phyloP scores from a whole-genome alignment of 1,140 invertebrate species.

The Zaprionus taronus region DNA sequence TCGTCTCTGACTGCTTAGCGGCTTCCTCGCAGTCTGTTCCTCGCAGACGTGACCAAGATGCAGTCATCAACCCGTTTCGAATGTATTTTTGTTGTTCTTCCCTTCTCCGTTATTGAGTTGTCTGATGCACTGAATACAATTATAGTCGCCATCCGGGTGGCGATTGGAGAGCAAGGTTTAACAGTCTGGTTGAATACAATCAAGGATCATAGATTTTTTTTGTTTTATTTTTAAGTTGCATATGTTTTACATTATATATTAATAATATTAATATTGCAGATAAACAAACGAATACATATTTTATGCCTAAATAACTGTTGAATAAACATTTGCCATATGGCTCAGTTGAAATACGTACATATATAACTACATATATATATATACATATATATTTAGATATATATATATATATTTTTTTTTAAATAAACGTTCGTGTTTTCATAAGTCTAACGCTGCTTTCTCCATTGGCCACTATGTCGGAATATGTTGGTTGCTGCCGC shows the following conservation, averaged over 20 bases:
- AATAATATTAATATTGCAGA: slow-evolving; percentile 83
- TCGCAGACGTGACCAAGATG: slow-evolving; percentile 70
- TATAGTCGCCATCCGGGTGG: not conserved
- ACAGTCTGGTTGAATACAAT: slow-evolving; percentile 45
- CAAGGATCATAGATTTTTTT: slow-evolving; percentile 1
- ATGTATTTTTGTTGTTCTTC: not conserved
- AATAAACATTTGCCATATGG: slow-evolving; percentile 59
- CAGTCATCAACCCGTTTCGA: slow-evolving; percentile 52
- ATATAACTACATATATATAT: slow-evolving; percentile 52
- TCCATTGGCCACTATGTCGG: slow-evolving; percentile 77
- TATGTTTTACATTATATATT: slow-evolving; percentile 81
- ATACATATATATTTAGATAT: slow-evolving; percentile 41
- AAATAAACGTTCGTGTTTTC: slow-evolving; percentile 48
- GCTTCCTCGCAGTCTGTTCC: slow-evolving; percentile 45
- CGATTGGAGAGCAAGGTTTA: not conserved
- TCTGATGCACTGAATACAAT: not conserved
- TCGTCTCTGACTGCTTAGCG: not conserved
- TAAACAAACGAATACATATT: slow-evolving; percentile 82
- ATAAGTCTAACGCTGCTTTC: slow-evolving; percentile 64
- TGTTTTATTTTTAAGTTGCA: slow-evolving; percentile 75
- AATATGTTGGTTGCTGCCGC: slow-evolving; percentile 55
- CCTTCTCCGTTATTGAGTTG: not conserved
- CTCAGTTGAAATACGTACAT: slow-evolving; percentile 71
- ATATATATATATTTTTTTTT: slow-evolving; percentile 9
- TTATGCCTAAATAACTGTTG: slow-evolving; percentile 80